Conservation (phyloP, 2,113 vertebrate species). For the Chaetodon auriga region DNA sequence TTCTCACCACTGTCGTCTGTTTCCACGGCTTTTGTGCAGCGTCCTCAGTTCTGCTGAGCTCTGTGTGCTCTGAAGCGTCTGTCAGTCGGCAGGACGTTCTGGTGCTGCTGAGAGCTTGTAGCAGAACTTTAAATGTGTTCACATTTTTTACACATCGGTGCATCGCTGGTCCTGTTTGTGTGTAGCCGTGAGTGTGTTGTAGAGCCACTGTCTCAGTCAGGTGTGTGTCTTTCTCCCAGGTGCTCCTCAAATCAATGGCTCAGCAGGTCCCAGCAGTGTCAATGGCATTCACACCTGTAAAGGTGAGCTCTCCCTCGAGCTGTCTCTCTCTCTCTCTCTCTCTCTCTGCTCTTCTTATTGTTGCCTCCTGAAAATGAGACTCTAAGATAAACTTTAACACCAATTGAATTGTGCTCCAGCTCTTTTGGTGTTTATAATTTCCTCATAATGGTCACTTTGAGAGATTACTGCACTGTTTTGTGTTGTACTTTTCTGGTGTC, state of each 20-base stretch:
- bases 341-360: neutral
- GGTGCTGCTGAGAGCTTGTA: neutral
- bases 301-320: constrained; percentile 88
- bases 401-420: neutral
- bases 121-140: neutral
- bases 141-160: neutral
- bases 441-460: neutral
- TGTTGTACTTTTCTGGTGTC: neutral
- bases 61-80: neutral
- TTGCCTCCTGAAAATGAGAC: neutral
- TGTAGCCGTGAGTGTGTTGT: constrained; percentile 27
- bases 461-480: neutral
- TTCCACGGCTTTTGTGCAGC: constrained; percentile 16
- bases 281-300: constrained; percentile 99
- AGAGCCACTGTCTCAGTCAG: constrained; percentile 54
- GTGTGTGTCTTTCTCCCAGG: constrained; percentile 80
- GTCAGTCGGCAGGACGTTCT: neutral
- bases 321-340: neutral
- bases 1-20: neutral
- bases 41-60: neutral
- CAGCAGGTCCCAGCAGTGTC: constrained; percentile 89
- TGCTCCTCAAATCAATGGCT: constrained; percentile 83
- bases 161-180: constrained; percentile 13
- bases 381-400: neutral
- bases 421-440: neutral